Base-by-base conservation (phyloP, 2,888 invertebrate genomes). In the Uropetala carovei region DNA sequence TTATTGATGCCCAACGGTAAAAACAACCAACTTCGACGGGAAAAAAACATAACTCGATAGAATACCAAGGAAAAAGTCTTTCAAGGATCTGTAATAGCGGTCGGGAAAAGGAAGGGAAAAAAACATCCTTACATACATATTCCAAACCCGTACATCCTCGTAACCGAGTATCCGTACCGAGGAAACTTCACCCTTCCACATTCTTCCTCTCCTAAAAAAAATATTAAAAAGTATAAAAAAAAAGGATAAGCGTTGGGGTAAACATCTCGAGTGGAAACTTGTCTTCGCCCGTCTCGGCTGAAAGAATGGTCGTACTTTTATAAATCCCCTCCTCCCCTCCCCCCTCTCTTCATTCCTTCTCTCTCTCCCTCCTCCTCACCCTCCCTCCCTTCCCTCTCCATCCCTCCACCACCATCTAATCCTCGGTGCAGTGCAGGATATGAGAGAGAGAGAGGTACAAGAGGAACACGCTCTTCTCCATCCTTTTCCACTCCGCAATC, bases 211-310 rank as follows among this genome's bases (percentile, higher is more conserved):
- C 22, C 4, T 10, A 7, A 75, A 75, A 75, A 75, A 27, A 13
- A 75, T 9, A 27, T 22, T 75, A 75, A 75, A n/a, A 18, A 22
- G 75, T 75, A 75, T 75, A 22, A 75, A 75, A 22, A 75, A 75
- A 75, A 75, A 13, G 27, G 75, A 75, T 75, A 75, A n/a, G 75
- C 75, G 75, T 75, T 75, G 22, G 10, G 27, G 75, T 22, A 75
- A 75, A 75, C 75, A 75, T 75, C 75, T 75, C 75, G 22, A 75
- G 75, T 75, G 22, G 75, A 75, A 75, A 75, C 75, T 75, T 11
- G 75, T 75, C 75, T 75, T 27, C 75, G 22, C 75, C 27, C 75
- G 75, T 75, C 75, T 22, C 27, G 11, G 18, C 75, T 75, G 68
- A 43, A 43, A 43, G 43, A 43, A 43, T 43, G 43, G 43, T 5